Evolutionary conservation across 2,113 vertebrate genomes (phyloP), one percentile per base, ranked within the genome.

Genomic region (Eulemur rufifrons): DNA sequence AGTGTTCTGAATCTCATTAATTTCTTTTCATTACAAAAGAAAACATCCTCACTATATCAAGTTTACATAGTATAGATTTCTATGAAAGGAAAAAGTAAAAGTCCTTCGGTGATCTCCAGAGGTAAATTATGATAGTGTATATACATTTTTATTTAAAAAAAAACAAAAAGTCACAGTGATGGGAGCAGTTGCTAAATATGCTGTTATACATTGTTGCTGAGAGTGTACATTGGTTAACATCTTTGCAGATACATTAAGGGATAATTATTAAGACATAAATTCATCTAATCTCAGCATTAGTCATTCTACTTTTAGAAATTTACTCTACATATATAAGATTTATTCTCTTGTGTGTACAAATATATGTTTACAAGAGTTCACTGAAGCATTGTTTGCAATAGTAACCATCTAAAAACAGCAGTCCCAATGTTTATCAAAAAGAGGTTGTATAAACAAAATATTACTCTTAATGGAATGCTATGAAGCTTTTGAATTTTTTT

Each of bases 21-120:
- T 29, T 18, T 82, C 69, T 95, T 74, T 83, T 50, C 83, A 91
- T 64, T 69, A 87, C 39, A 91, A 87, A 87, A 77, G 21, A 76
- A 95, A 94, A 45, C 10, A 81, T 59, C 11, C 20, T 71, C 9
- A 39, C 25, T 54, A 1, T 68, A 68, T 94, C 20, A 73, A 64
- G 63, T 80, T 73, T 90, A 66, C n/a, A 83, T 47, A 42, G 18
- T 23, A 78, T 14, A 69, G 21, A 76, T 45, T 13, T 86, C 73
- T 86, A 73, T n/a, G 47, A 73, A 64, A 71, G 42, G 56, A 64
- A 71, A 91, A 73, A 47, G 50, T 59, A 50, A 64, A 93, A 71
- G 34, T 42, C 18, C 20, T 54, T 59, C 27, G 8, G 15, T 92
- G 42, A 90, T 59, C 4, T 25, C 54, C n/a, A 86, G 18, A 50